Percentiles rank a stretch among this genome's conserved stretches.
Conservation (phyloP, 2,888 invertebrate genomes). For the Rapana venosa region DNA sequence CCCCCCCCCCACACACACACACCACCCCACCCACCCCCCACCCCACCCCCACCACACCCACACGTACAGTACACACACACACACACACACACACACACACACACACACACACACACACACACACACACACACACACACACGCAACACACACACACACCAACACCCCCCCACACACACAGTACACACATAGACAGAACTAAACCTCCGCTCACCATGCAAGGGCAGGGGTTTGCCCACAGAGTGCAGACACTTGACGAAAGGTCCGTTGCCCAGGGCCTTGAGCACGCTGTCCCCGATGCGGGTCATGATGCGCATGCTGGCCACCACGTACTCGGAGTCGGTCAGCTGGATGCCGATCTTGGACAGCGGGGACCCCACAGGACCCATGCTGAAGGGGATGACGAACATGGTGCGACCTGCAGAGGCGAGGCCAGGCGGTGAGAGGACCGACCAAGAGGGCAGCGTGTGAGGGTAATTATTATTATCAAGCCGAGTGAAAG, state of each 20-base stretch:
- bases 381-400: conserved; percentile 99
- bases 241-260: conserved; percentile 94
- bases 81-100: too few relatives aligned
- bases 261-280: conserved; percentile 81
- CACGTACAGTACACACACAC: too few relatives aligned
- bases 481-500: too few relatives aligned
- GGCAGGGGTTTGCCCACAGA: conserved; percentile 91
- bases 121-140: too few relatives aligned
- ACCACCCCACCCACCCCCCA: neutral
- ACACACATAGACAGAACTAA: neutral
- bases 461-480: too few relatives aligned
- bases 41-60: too few relatives aligned
- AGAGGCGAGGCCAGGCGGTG: too few relatives aligned
- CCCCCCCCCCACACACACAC: neutral
- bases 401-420: conserved; percentile 95
- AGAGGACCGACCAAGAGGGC: too few relatives aligned
- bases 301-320: conserved; percentile 98
- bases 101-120: too few relatives aligned
- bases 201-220: conserved; percentile 80
- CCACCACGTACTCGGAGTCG: conserved; percentile 98
- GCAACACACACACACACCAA: too few relatives aligned
- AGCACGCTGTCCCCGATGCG: conserved; percentile 87
- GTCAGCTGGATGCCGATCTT: conserved; percentile 98
- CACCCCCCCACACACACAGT: neutral
- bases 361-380: conserved; percentile 94